Evolutionary conservation across 2,888 invertebrate genomes (phyloP).

Genomic region (Heliconius ismenius): DNA sequence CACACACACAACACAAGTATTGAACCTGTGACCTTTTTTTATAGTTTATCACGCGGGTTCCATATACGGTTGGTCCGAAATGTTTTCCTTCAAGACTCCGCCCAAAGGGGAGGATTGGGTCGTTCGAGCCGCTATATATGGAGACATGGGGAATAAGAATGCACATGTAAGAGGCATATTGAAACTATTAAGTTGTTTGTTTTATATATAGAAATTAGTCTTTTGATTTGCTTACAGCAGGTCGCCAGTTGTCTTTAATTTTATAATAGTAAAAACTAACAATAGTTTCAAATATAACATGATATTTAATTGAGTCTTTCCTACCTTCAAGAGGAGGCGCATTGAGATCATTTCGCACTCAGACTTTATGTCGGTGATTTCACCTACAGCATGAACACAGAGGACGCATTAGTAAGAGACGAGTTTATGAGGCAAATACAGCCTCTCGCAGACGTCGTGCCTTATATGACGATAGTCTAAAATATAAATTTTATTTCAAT

Average conservation of each 20-base stretch:
- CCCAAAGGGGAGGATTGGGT: slow-evolving; percentile 87
- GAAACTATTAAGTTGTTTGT: neutral
- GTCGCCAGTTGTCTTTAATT: too few relatives aligned
- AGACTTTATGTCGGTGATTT: slow-evolving; percentile 96
- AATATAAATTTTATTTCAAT: neutral
- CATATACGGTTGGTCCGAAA: slow-evolving; percentile 89
- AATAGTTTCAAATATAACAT: too few relatives aligned
- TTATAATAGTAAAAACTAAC: too few relatives aligned
- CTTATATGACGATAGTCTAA: slow-evolving; percentile 88
- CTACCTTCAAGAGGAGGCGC: slow-evolving; percentile 91
- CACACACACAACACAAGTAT: neutral
- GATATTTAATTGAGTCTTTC: slow-evolving; percentile 81
- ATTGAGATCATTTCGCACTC: slow-evolving; percentile 90
- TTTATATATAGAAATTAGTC: slow-evolving; percentile 4
- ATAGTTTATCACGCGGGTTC: slow-evolving; percentile 92
- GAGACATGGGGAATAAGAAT: slow-evolving; percentile 97
- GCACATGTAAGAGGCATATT: slow-evolving; percentile 81
- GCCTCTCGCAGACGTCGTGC: slow-evolving; percentile 92
- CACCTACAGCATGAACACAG: slow-evolving; percentile 94
- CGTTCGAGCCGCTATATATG: slow-evolving; percentile 92
- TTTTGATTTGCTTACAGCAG: neutral
- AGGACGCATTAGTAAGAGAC: slow-evolving; percentile 92
- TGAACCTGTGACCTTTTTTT: slow-evolving; percentile 41
- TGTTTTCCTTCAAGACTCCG: slow-evolving; percentile 88
- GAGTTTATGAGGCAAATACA: slow-evolving; percentile 96